Evolutionary conservation across 1,140 invertebrate species (phyloP).

Genomic region (Bombus polaris): DNA sequence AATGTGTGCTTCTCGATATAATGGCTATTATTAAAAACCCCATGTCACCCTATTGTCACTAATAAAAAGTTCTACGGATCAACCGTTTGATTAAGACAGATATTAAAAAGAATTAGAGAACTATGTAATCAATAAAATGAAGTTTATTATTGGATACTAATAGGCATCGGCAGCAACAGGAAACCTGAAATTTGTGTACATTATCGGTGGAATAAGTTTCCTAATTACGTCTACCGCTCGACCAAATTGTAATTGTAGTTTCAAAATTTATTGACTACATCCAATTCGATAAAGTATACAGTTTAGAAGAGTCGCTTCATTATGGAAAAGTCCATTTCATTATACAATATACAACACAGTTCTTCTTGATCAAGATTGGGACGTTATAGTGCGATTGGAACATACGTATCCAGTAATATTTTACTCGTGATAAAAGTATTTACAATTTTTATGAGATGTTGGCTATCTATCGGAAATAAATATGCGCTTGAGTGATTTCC

Average conservation of each 20-base stretch:
- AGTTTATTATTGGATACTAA: constrained; percentile 13
- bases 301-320: too few species aligned
- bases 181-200: constrained; percentile 30
- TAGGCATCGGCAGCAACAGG: neutral
- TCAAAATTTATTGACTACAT: constrained; percentile 15
- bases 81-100: neutral
- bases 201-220: constrained; percentile 36
- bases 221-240: constrained; percentile 25
- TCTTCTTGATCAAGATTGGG: too few species aligned
- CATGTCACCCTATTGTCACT: neutral
- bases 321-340: too few species aligned
- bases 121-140: constrained; percentile 15
- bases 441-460: too few species aligned
- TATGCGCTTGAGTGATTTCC: too few species aligned
- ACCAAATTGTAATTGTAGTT: constrained; percentile 39
- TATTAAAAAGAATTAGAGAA: too few species aligned
- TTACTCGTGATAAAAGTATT: too few species aligned
- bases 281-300: too few species aligned
- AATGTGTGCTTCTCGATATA: neutral
- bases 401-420: too few species aligned
- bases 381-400: too few species aligned
- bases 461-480: too few species aligned
- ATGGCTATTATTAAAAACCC: neutral
- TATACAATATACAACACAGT: too few species aligned
- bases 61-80: neutral